A percentile compares a stretch with the other conserved stretches of the same genome.
phyloP scores from a whole-genome alignment of 2,888 invertebrate species.

The Cephus pygmeus region DNA sequence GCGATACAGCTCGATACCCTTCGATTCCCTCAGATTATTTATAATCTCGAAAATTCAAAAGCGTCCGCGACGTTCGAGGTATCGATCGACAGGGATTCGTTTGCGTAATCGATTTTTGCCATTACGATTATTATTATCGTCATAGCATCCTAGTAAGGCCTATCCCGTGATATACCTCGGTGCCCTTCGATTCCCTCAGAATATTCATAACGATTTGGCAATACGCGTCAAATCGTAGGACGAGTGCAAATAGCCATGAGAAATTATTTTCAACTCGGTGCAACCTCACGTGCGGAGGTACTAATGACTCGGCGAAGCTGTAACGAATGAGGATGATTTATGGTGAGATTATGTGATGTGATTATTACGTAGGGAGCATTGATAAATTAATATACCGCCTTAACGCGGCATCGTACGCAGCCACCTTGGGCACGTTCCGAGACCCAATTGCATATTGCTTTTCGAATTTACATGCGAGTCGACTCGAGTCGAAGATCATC shows the following conservation, averaged over 20 bases:
- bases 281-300: constrained; percentile 42
- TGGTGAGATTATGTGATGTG: constrained; percentile 55
- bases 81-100: not conserved
- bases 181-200: not conserved
- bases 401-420: constrained; percentile 8
- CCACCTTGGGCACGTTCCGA: constrained; percentile 16
- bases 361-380: constrained; percentile 54
- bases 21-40: not conserved
- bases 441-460: not conserved
- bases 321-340: constrained; percentile 53
- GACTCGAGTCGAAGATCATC: not conserved
- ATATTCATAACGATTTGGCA: not conserved
- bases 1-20: accelerated
- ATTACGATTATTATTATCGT: not conserved
- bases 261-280: constrained; percentile 49
- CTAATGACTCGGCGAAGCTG: constrained; percentile 47
- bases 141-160: too few species aligned
- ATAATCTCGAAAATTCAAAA: not conserved
- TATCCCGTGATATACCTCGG: too few species aligned
- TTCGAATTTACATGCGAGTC: not conserved
- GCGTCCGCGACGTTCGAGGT: too few species aligned
- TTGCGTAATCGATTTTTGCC: not conserved
- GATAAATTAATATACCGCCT: constrained; percentile 56
- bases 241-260: constrained; percentile 24
- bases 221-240: not conserved